Evolutionary conservation across 2,888 invertebrate species (phyloP), one percentile per base, ranked within the genome.

Genomic region (Ptilodon capucinus): DNA sequence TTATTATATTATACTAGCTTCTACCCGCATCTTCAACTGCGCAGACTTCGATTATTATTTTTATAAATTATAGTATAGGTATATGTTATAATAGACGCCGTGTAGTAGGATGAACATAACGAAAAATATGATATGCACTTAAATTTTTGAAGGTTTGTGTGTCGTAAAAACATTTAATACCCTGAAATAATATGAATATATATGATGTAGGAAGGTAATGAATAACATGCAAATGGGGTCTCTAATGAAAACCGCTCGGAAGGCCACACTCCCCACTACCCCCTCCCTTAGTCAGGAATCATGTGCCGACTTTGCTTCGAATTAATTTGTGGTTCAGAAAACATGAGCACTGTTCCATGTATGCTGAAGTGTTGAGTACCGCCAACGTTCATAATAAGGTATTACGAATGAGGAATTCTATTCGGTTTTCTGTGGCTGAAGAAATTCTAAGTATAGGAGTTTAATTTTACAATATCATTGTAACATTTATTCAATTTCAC

Each of bases 211-310:
- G 51, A 62, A 68, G 69, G 76, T 81, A 83, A 84, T 84, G 81
- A 85, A 84, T 83, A 82, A 79, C 81, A 85, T 82, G 83, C 79
- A 84, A 84, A 86, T 84, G 76, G 66, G 71, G 64, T 53, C 65
- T 68, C 72, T 82, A 84, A 84, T 84, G 79, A 84, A 78, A 82
- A 75, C 76, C 72, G 71, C 73, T 72, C 65, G 51, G 58, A 57
- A 56, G 32, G 44, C 51, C 52, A 57, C 42, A 57, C 59, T 46
- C 46, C 19, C 32, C 41, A 16, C 38, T 42, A 40, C 35, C 23
- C 34, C 2, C 30, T 23, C 46, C 40, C 40, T 28, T 28, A 42
- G 41, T 52, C 45, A 46, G 58, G 28, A 54, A 45, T 60, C 62
- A 56, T 48, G 52, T 52, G 41, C 44, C 40, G 50, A 60, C 53